Base-by-base conservation (phyloP, 2,888 invertebrate species). In the Coenonympha arcania region DNA sequence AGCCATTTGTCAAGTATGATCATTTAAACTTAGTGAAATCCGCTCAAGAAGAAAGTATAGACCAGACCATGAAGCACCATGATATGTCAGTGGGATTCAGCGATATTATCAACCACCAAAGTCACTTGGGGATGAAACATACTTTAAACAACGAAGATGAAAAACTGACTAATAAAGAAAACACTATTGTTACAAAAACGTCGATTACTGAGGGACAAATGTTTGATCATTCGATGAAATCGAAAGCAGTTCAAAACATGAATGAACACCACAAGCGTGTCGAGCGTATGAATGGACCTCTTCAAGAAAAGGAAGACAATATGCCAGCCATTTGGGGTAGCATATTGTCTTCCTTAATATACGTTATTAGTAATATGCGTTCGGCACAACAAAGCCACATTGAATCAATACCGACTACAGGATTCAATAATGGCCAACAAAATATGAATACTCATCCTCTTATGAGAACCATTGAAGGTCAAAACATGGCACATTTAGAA, bases 391-490 rank as follows among this genome's bases (percentile, higher is more conserved):
- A n/a, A 33, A 37, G 24, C 31, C 15, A 19, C 11, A 20, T 13
- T 31, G 28, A 43, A 31, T 13, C 28, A 9, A 22, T 22, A 15
- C 9, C 30, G 4, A 43, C 11, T 22, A 43, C 30, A 31, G 31
- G 13, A 13, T 31, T 43, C 15, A 20, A 13, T 31, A 31, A 43
- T 31, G 20, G 8, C 8, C 30, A 37, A 11, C 36, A 42, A 15
- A 13, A 15, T 15, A 15, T 20, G 20, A 37, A 33, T 41, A 26
- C 43, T 11, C 42, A 41, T 44, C 6, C 33, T 19, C 22, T 28
- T 20, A 47, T 36, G 40, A 36, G 40, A 22, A 40, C 44, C 39
- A 20, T 15, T 6, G 26, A 54, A 39, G 39, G 34, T 24, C 28
- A 47, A 16, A 40, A 43, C 11, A 47, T 8, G 26, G 18, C 18